Evolutionary conservation across 2,113 vertebrate species (phyloP).

Genomic region (Neoarius graeffei): DNA sequence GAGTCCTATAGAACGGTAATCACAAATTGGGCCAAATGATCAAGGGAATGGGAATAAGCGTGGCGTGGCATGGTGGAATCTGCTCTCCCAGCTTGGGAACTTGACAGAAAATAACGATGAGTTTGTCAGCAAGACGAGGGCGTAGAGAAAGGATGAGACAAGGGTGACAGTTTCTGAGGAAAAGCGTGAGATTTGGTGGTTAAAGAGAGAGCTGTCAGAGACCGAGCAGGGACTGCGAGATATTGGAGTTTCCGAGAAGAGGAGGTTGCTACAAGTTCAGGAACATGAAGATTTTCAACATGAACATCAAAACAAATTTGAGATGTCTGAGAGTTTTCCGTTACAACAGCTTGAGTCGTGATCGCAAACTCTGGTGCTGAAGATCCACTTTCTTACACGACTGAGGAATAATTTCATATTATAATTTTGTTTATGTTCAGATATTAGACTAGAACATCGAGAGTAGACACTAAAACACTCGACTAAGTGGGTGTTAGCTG

Average conservation of each 20-base stretch:
- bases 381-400: not conserved
- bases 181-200: not conserved
- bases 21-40: constrained; percentile 11
- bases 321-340: not conserved
- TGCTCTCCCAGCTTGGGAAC: not conserved
- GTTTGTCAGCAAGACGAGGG: constrained; percentile 3
- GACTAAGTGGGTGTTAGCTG: not conserved
- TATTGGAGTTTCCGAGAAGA: not conserved
- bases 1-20: not conserved
- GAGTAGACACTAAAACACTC: not conserved
- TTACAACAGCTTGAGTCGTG: not conserved
- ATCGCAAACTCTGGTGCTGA: not conserved
- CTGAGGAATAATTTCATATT: not conserved
- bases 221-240: not conserved
- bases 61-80: not conserved
- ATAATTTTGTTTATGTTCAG: not conserved
- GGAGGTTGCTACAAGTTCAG: constrained; percentile 14
- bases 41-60: constrained; percentile 7
- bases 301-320: constrained; percentile 7
- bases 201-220: constrained; percentile 7
- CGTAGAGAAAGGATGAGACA: constrained; percentile 12
- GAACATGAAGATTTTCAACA: not conserved
- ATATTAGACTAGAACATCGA: not conserved
- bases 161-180: constrained; percentile 17
- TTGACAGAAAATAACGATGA: constrained; percentile 19